These are phyloP conservation scores for Biston stratarius DNA, from an alignment of 2,888 invertebrate species.

Conservation along the genomic window DNA sequence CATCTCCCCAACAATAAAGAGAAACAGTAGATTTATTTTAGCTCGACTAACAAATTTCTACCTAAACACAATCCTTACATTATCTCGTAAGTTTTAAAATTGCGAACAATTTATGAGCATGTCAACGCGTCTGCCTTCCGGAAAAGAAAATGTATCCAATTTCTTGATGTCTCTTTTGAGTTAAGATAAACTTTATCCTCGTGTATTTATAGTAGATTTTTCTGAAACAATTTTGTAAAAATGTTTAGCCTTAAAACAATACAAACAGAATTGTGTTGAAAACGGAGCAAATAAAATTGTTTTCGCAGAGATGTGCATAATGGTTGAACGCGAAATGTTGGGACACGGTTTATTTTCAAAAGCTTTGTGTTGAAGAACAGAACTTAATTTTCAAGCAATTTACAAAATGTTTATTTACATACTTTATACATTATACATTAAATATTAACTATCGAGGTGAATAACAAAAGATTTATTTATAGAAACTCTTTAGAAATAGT, in stretches of 20 bases:
- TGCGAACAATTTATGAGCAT: constrained; percentile 20
- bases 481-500: too few species aligned
- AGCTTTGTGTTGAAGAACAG: background rate
- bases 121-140: constrained; percentile 16
- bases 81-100: constrained; percentile 17
- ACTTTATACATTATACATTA: too few species aligned
- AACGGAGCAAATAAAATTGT: constrained; percentile 8
- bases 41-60: background rate
- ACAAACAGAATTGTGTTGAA: constrained; percentile 4
- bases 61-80: background rate
- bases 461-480: too few species aligned
- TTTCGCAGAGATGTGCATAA: background rate
- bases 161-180: constrained; percentile 6
- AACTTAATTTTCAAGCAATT: background rate
- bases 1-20: background rate
- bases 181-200: constrained; percentile 2
- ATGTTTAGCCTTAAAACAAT: constrained; percentile 8
- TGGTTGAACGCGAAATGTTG: background rate
- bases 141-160: constrained; percentile 10
- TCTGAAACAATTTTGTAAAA: background rate
- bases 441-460: too few species aligned
- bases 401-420: too few species aligned
- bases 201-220: constrained; percentile 2
- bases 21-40: background rate
- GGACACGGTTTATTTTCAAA: background rate